Conservation (phyloP, 2,113 vertebrate genomes). For the Nothocercus nigrocapillus region DNA sequence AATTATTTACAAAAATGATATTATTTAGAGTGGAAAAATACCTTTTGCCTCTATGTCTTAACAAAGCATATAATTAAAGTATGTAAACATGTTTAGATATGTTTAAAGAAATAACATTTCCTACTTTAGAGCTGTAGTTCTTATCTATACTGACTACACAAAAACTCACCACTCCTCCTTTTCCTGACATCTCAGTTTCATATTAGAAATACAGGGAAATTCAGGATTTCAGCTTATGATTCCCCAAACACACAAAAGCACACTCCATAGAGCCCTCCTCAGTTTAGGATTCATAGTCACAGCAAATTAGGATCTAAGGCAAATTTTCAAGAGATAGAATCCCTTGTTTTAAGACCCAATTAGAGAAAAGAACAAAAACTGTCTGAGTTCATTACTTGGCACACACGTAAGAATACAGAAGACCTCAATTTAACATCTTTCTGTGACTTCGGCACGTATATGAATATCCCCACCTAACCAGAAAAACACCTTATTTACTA, state of each 20-base stretch:
- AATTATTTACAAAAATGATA: background rate
- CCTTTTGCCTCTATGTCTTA: background rate
- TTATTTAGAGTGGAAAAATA: background rate
- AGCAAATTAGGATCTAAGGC: background rate
- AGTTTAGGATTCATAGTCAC: background rate
- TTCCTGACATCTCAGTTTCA: background rate
- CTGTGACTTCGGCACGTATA: background rate
- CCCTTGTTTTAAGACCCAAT: background rate
- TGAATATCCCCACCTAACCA: background rate
- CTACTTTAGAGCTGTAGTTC: background rate
- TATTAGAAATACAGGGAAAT: background rate
- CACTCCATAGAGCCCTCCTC: background rate
- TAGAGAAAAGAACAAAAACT: background rate
- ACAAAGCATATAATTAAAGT: background rate
- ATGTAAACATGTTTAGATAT: background rate
- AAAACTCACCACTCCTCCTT: background rate
- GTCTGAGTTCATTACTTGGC: background rate
- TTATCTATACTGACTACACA: background rate
- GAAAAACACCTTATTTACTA: accelerated
- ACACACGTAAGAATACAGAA: background rate
- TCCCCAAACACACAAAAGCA: background rate
- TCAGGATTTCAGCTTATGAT: background rate
- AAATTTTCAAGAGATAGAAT: background rate
- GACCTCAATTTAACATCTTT: background rate
- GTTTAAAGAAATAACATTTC: background rate